Evolutionary conservation across 2,113 vertebrate genomes (phyloP), one percentile per base, ranked within the genome.

Genomic region (Cebidichthys violaceus): DNA sequence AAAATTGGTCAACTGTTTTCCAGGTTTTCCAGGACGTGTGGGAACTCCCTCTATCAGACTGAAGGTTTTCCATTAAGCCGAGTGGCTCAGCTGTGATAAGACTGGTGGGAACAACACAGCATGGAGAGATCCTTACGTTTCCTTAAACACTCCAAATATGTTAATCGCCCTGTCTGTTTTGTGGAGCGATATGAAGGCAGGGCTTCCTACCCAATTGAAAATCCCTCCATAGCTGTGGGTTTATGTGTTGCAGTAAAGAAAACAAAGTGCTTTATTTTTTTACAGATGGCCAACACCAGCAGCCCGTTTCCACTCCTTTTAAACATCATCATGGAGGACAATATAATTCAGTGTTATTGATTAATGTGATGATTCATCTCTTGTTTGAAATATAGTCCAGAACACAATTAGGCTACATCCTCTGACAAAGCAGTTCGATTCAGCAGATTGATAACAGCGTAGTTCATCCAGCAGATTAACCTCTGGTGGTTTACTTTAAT

Each of bases 41-140:
- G 54, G 54, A 57, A 57, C 54, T n/a, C n/a, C 1, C n/a, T 55
- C 22, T 24, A 55, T 62, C 18, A 18, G 22, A 10, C 20, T 52
- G 15, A 15, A 54, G 60, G 6, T 35, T 64, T 17, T 50, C 71
- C 29, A 62, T 50, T 6, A 20, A 52, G 9, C 74, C 1, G 17
- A 54, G 47, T 5, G 64, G 27, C 52, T 33, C 18, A 22, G 54
- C 65, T 37, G 27, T 37, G 39, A 50, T 59, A 33, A 57, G 35
- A 78, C 75, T 59, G 18, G 15, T 54, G 45, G 61, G 15, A 75
- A 41, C 47, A 54, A 29, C 47, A 55, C 61, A 29, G 52, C 50
- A 57, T 68, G 64, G 61, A 41, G 33, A 33, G 47, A 52, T 24
- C 6, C 27, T 55, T 77, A n/a, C 4, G 43, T 76, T 76, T 67